These are phyloP conservation scores for Linnaemya vulpina DNA, from an alignment of 2,888 invertebrate genomes.

Conservation along the genomic window DNA sequence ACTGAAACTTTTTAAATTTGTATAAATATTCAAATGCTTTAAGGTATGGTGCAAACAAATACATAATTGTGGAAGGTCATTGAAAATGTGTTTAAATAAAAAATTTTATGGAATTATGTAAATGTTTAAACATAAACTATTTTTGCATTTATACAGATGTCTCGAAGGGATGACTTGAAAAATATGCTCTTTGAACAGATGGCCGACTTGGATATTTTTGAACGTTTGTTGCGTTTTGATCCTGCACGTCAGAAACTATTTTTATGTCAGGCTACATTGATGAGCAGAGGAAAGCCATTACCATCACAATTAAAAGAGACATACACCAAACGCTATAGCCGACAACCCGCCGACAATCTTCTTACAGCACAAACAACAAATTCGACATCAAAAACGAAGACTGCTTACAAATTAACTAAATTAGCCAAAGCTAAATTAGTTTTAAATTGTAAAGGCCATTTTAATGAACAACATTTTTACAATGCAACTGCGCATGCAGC, in stretches of 20 bases:
- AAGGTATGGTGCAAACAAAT: not conserved
- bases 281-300: constrained; percentile 78
- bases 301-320: constrained; percentile 78
- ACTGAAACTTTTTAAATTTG: not conserved
- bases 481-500: not conserved
- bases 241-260: constrained; percentile 81
- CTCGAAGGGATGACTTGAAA: constrained; percentile 76
- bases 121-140: not conserved
- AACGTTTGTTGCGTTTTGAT: constrained; percentile 79
- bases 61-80: constrained; percentile 36
- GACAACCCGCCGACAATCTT: constrained; percentile 58
- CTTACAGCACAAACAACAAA: constrained; percentile 50
- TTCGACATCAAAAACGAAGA: constrained; percentile 45
- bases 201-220: constrained; percentile 80
- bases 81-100: not conserved
- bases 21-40: not conserved
- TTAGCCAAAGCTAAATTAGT: constrained; percentile 62
- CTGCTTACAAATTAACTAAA: constrained; percentile 66
- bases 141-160: constrained; percentile 77
- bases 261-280: constrained; percentile 79
- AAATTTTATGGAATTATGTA: not conserved
- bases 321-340: constrained; percentile 75
- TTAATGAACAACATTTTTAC: constrained; percentile 23
- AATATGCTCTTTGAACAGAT: constrained; percentile 81
- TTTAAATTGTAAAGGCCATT: constrained; percentile 56